Evolutionary conservation across 2,888 invertebrate genomes (phyloP), one percentile per base, ranked within the genome.

Genomic region (Andrena flavipes): DNA sequence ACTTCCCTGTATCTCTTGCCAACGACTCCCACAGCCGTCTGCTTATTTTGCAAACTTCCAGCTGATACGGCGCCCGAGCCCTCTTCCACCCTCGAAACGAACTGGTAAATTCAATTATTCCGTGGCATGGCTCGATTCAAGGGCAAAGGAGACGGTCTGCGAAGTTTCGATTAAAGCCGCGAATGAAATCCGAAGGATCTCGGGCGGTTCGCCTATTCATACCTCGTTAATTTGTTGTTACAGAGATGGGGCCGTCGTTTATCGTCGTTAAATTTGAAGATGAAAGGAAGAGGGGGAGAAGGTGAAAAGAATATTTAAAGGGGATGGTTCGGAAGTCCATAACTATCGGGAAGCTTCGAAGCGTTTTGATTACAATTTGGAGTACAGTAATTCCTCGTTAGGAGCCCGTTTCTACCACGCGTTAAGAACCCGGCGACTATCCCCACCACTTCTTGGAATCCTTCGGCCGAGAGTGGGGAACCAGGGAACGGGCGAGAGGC

Each of bases 121-220:
- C 68, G 48, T 30, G 63, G 67, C 56, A 42, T 56, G 20, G 42
- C 49, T 48, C 81, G 81, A 84, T 84, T 84, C 84, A 84, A 81
- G 81, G 84, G 64, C 84, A 59, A 64, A 64, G 80, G 84, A 77
- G 80, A 49, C 73, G 48, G 84, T 84, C 84, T 78, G 72, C 64
- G 74, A 84, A 84, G 74, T 84, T 84, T 84, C 60, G 80, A 79
- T 79, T 73, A 84, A 79, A 60, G 65, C 64, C 65, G 68, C 51
- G 67, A 79, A 84, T 76, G 79, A 84, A 84, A 79, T 77, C 74
- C 42, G 67, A 74, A 54, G 35, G 51, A 51, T 16, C 29, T 33
- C 16, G 13, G 7, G 2, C 2, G 13, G 54, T 60, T 80, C 65
- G 42, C 62, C 80, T 73, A 70, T 80, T 84, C 74, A 54, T 75